Conservation (phyloP, 2,888 invertebrate genomes). For the Sylvicola cinctus region DNA sequence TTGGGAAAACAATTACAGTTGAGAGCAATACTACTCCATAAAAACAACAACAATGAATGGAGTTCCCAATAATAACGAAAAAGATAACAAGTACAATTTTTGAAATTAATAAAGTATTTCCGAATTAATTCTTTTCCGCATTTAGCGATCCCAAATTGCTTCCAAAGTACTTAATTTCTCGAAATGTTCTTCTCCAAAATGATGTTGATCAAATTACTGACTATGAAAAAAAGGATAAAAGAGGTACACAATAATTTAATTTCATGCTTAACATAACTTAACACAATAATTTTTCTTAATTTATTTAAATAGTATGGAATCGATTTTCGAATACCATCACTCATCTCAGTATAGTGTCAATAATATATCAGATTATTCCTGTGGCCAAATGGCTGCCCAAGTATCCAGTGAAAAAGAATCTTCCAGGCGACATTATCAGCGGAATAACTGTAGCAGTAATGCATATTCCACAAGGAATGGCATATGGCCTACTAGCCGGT, state of each 20-base stretch:
- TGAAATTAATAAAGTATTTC: no score
- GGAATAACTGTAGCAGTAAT: conserved; percentile 69
- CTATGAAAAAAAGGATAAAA: conserved; percentile 21
- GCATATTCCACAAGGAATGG: conserved; percentile 72
- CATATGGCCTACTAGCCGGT: conserved; percentile 44
- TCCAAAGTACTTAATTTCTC: conserved; percentile 4
- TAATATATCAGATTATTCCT: conserved; percentile 24
- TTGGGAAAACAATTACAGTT: no score
- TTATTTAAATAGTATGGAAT: no score
- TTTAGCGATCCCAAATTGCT: background rate
- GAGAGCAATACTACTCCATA: no score
- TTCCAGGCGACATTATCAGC: conserved; percentile 52
- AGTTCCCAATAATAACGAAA: no score
- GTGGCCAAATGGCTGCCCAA: conserved; percentile 38
- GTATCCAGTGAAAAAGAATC: conserved; percentile 35
- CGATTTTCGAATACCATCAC: background rate
- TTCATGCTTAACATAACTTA: no score
- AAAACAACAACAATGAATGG: no score
- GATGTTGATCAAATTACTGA: conserved; percentile 11
- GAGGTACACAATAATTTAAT: conserved; percentile 6
- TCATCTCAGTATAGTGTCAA: conserved; percentile 2
- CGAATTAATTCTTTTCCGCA: no score
- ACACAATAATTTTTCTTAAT: no score
- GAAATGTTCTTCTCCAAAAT: conserved; percentile 3
- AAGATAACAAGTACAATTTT: no score